phyloP scores from a whole-genome alignment of 1,140 invertebrate species.

The Orussus abietinus region DNA sequence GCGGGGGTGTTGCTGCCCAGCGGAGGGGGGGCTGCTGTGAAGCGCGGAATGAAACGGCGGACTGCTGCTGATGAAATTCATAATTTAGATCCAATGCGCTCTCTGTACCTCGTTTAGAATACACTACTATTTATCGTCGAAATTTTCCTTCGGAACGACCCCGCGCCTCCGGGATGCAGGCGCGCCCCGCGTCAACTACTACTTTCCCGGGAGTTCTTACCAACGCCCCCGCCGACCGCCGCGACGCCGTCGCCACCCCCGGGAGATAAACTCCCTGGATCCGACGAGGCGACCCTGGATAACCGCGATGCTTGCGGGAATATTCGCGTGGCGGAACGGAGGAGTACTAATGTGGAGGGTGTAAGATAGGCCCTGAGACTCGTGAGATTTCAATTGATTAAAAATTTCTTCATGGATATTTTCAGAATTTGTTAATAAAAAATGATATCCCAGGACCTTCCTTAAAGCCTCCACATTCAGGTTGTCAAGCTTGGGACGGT shows the following conservation, averaged over 20 bases:
- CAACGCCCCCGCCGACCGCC: background rate
- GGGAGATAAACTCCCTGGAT: too few species aligned
- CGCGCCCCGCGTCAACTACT: slow-evolving; percentile 3
- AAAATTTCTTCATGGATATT: too few species aligned
- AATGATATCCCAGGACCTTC: too few species aligned
- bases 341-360: too few species aligned
- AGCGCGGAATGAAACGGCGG: slow-evolving; percentile 54
- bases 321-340: too few species aligned
- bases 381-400: too few species aligned
- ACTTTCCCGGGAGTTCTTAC: slow-evolving; percentile 1
- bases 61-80: slow-evolving; percentile 56
- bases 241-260: background rate
- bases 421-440: too few species aligned
- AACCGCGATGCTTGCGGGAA: too few species aligned
- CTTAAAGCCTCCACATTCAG: too few species aligned
- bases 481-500: too few species aligned
- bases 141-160: slow-evolving; percentile 49
- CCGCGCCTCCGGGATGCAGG: slow-evolving; percentile 7
- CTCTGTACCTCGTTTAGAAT: slow-evolving; percentile 55
- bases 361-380: too few species aligned
- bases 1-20: slow-evolving; percentile 10
- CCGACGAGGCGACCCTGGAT: too few species aligned
- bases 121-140: slow-evolving; percentile 55
- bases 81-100: slow-evolving; percentile 56
- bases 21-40: slow-evolving; percentile 36